phyloP scores from a whole-genome alignment of 2,113 vertebrate genomes.

The Numida meleagris region DNA sequence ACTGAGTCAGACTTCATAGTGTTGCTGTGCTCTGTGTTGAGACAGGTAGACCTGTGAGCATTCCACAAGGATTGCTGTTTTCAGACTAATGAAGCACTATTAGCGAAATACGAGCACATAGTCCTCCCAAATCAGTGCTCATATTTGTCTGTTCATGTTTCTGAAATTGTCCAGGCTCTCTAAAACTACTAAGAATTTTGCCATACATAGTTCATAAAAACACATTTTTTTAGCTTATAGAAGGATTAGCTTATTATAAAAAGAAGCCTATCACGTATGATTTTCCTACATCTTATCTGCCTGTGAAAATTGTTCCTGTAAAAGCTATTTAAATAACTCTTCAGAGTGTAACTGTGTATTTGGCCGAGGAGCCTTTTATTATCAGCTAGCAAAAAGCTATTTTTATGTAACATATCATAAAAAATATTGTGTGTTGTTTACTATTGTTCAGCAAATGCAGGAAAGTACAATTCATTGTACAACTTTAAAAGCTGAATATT shows the following conservation, averaged over 20 bases:
- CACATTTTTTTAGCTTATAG: not conserved
- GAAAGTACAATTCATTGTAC: not conserved
- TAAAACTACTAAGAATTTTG: not conserved
- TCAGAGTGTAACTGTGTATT: not conserved
- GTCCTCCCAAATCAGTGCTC: not conserved
- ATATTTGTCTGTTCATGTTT: not conserved
- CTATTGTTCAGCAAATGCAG: not conserved
- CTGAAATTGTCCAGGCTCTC: not conserved
- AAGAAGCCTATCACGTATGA: not conserved
- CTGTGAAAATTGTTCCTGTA: not conserved
- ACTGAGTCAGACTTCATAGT: not conserved
- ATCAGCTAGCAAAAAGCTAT: not conserved
- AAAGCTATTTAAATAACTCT: not conserved
- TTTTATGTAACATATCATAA: not conserved
- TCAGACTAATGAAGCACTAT: not conserved
- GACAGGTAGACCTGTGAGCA: not conserved
- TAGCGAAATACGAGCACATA: not conserved
- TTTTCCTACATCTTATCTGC: not conserved
- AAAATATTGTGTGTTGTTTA: not conserved
- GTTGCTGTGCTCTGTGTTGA: not conserved
- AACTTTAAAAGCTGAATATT: constrained; percentile 1
- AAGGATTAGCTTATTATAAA: not conserved
- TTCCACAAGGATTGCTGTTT: not conserved
- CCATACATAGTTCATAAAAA: not conserved
- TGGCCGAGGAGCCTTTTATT: not conserved